Conservation (phyloP, 2,888 invertebrate species). For the Taphrorychus bicolor region DNA sequence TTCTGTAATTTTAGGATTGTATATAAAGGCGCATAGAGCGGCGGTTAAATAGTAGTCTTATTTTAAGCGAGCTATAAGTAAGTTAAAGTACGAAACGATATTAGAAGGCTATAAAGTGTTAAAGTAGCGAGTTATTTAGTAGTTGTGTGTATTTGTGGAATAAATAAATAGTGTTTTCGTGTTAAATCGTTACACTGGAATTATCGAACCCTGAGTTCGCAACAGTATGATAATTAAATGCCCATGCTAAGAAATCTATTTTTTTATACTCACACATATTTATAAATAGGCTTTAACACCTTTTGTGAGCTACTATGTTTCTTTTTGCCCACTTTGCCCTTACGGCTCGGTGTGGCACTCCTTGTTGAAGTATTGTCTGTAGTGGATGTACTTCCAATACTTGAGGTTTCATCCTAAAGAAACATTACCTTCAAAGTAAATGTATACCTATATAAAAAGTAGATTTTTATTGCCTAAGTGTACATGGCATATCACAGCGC, state of each 20-base stretch:
- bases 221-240: not conserved
- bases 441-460: not conserved
- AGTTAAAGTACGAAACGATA: too few species aligned
- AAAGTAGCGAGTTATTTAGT: too few species aligned
- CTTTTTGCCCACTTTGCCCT: constrained; percentile 66
- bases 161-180: too few species aligned
- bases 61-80: too few species aligned
- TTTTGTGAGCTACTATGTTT: constrained; percentile 64
- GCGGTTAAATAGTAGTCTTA: too few species aligned
- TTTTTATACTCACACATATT: constrained; percentile 71
- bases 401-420: constrained; percentile 76
- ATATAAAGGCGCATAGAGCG: too few species aligned
- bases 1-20: too few species aligned
- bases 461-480: not conserved
- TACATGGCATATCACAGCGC: not conserved
- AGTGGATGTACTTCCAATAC: constrained; percentile 81
- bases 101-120: too few species aligned
- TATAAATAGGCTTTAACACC: constrained; percentile 76
- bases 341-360: constrained; percentile 76
- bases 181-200: too few species aligned
- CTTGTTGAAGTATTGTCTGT: constrained; percentile 77
- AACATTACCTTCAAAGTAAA: not conserved
- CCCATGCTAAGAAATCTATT: not conserved
- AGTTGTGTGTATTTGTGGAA: too few species aligned
- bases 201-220: too few species aligned